Evolutionary conservation across 2,797 vertebrate species (phyloP).

Genomic region (Melanogrammus aeglefinus): DNA sequence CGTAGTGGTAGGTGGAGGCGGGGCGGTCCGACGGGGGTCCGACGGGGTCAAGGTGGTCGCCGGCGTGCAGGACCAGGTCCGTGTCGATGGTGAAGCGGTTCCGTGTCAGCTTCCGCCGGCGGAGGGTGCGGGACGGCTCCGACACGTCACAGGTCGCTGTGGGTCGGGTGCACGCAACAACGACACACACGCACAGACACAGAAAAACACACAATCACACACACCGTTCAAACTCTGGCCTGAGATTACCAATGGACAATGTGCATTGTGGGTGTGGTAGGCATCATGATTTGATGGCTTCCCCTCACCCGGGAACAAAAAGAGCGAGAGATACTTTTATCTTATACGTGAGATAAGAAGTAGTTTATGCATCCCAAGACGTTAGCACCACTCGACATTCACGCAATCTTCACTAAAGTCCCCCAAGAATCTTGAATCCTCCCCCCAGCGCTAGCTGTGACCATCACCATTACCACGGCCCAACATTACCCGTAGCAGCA

Average conservation of each 20-base stretch:
- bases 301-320: background rate
- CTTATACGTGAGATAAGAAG: background rate
- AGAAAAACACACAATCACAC: background rate
- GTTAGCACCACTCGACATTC: background rate
- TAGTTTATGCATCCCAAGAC: background rate
- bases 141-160: constrained; percentile 70
- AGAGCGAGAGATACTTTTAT: background rate
- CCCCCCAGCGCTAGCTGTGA: no score
- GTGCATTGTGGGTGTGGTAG: no score
- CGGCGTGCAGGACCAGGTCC: constrained; percentile 79
- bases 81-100: constrained; percentile 94
- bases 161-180: background rate
- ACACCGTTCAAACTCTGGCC: no score
- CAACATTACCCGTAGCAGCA: no score
- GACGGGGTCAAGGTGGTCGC: constrained; percentile 60
- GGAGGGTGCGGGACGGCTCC: constrained; percentile 83
- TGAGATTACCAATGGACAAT: no score
- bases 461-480: no score
- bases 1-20: constrained; percentile 44
- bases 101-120: constrained; percentile 82
- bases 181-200: constrained; percentile 1
- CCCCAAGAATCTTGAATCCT: background rate
- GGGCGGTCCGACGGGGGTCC: background rate
- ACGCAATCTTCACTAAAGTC: background rate
- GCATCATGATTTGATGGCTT: background rate